Base-by-base conservation (phyloP, 2,797 vertebrate genomes). In the Buceros bicornis region DNA sequence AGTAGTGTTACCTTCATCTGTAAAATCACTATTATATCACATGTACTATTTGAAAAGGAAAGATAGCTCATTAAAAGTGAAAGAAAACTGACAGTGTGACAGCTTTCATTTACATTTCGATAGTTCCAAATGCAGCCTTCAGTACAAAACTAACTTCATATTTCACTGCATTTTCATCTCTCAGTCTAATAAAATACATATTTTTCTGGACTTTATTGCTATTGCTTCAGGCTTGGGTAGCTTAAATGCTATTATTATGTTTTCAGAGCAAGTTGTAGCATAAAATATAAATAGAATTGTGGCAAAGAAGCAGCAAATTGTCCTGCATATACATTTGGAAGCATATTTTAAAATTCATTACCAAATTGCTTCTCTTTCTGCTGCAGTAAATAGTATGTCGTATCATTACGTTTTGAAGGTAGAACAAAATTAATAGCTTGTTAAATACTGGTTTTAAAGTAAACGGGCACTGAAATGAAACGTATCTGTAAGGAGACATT, bases 21-120 rank as follows among this genome's bases (percentile, higher is more conserved):
- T 82, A 96, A 95, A 90, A 95, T 88, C 91, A 60, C 33, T 81
- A 91, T 79, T 91, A 95, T 72, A 95, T 72, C 7, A 2, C 20
- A 74, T 94, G 90, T 72, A 76, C 88, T 93, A 93, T 80, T 88
- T 90, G 56, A 90, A 56, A 93, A 87, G 80, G 28, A 94, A 95
- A 93, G 94, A 93, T 26, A 80, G 73, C 80, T 93, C 88, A 94
- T 96, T 94, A 95, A 90, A 95, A 94, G 77, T 87, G 82, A 91
- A 95, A 95, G 79, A 95, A 94, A 95, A 90, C 56, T 97, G 93
- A 90, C 80, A 94, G 91, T 17, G 2, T 92, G 95, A 95, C 94
- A 96, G 91, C 66, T 96, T 95, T 87, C 91, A 95, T 97, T 95
- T 91, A 92, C 91, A 95, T 93, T 95, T 96, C 31, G 35, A 61